Evolutionary conservation across 2,888 invertebrate species (phyloP).

Genomic region (Aproaerema taeniolella): DNA sequence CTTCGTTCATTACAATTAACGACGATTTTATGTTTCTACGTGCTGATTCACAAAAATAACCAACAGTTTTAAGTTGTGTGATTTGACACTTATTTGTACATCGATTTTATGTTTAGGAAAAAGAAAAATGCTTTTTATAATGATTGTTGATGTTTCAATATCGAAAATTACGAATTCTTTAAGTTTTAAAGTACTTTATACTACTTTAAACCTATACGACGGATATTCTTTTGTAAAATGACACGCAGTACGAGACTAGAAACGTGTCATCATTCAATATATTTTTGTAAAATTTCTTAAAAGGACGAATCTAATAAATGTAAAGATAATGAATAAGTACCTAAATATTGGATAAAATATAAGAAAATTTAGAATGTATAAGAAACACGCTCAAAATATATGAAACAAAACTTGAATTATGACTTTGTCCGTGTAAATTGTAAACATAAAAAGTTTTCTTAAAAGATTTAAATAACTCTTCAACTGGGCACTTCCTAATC

Average conservation of each 20-base stretch:
- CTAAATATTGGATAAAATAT: background rate
- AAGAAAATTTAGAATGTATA: background rate
- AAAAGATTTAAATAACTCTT: too few relatives aligned
- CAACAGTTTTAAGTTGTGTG: conserved; percentile 14
- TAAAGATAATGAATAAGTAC: too few relatives aligned
- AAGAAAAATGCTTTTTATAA: too few relatives aligned
- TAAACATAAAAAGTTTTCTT: conserved; percentile 21
- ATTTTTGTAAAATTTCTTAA: conserved; percentile 23
- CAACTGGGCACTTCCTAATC: background rate
- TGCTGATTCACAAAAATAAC: conserved; percentile 18
- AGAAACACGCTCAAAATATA: conserved; percentile 27
- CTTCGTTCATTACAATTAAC: conserved; percentile 63
- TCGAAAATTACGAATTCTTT: too few relatives aligned
- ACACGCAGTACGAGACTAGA: too few relatives aligned
- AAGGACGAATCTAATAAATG: conserved; percentile 40
- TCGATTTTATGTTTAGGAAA: conserved; percentile 35
- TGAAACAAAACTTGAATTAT: conserved; percentile 36
- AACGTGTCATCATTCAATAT: too few relatives aligned
- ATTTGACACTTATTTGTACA: conserved; percentile 67
- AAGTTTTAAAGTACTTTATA: too few relatives aligned
- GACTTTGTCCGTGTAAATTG: conserved; percentile 42
- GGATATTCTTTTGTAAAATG: too few relatives aligned
- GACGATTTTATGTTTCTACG: conserved; percentile 15
- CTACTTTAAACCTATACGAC: too few relatives aligned
- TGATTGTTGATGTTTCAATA: too few relatives aligned